Evolutionary conservation across 2,888 invertebrate genomes (phyloP), one percentile per base, ranked within the genome.

Genomic region (Cremastobaeus sp.): DNA sequence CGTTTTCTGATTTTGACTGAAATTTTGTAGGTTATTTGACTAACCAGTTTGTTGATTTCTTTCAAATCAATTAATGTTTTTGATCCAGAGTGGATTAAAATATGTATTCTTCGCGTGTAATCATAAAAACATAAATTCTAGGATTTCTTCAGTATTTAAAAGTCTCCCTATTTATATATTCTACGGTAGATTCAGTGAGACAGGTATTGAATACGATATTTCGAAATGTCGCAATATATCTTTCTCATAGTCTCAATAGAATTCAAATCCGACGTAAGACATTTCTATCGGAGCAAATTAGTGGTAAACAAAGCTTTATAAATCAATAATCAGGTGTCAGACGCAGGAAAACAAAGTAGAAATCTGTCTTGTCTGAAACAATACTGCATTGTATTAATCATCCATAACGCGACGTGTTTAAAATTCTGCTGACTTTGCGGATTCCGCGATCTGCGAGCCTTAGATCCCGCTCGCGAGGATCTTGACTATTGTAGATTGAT

Each of bases 351-450:
- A 14, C 6, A 21, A 25, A 12, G 35, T 37, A 34, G 20, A 20
- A 34, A 48, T 50, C 50, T 35, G 21, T 25, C 8, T 35, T 11
- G 6, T 8, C 32, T 15, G 9, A 39, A n/a, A 54, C 52, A 54
- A 54, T 39, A 18, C 52, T 8, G 14, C 12, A 41, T 41, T 55
- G 55, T 41, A 20, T 41, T 14, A 18, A 20, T 30, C 41, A 20
- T 9, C 18, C 12, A 55, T 32, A 41, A 20, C 41, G 39, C 60
- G 14, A 4, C 39, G n/a, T 11, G 11, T 37, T 45, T 47, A 4
- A 28, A 60, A 48, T 60, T 39, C 39, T 17, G 55, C 66, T 66
- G 68, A 68, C 68, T 59, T 43, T 34, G 68, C 57, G 43, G 41
- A 57, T 57, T 55, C 41, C 34, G 18, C 18, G 30, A 57, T 59